Conservation (phyloP, 1,140 invertebrate genomes). For the Drosophila carrolli region DNA sequence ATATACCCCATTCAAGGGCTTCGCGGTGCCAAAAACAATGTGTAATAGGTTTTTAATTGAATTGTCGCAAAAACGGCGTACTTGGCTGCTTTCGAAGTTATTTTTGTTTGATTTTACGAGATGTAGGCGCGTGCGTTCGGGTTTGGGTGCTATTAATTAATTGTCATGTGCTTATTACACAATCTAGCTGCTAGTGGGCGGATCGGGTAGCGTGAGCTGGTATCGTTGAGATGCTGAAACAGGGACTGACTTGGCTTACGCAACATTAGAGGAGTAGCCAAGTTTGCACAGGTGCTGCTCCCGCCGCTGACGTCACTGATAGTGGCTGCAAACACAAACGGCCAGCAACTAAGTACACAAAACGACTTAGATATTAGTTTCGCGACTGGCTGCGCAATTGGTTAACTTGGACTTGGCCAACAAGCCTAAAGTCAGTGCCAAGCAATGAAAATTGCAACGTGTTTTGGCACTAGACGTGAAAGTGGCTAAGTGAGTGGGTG, state of each 20-base stretch:
- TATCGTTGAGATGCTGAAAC: conserved; percentile 27
- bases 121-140: conserved; percentile 52
- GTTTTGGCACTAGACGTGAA: conserved; percentile 83
- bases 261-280: conserved; percentile 27
- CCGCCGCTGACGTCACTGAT: conserved; percentile 66
- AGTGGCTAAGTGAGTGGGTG: conserved; percentile 56
- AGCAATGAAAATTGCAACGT: conserved; percentile 81
- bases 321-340: conserved; percentile 22
- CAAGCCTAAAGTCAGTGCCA: conserved; percentile 79
- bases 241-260: conserved; percentile 61
- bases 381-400: conserved; percentile 58
- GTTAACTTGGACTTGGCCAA: conserved; percentile 81
- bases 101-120: conserved; percentile 30
- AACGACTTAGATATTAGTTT: conserved; percentile 14
- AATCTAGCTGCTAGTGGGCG: conserved; percentile 49
- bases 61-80: conserved; percentile 66
- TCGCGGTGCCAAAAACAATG: conserved; percentile 39
- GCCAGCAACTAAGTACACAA: conserved; percentile 39
- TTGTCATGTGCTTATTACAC: conserved; percentile 73
- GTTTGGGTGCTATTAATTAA: conserved; percentile 67
- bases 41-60: conserved; percentile 74
- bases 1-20: conserved; percentile 7
- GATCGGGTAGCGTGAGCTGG: conserved; percentile 5
- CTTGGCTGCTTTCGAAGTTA: conserved; percentile 32
- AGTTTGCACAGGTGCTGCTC: conserved; percentile 43